phyloP scores from a whole-genome alignment of 2,888 invertebrate genomes.

The Machimus rusticus region DNA sequence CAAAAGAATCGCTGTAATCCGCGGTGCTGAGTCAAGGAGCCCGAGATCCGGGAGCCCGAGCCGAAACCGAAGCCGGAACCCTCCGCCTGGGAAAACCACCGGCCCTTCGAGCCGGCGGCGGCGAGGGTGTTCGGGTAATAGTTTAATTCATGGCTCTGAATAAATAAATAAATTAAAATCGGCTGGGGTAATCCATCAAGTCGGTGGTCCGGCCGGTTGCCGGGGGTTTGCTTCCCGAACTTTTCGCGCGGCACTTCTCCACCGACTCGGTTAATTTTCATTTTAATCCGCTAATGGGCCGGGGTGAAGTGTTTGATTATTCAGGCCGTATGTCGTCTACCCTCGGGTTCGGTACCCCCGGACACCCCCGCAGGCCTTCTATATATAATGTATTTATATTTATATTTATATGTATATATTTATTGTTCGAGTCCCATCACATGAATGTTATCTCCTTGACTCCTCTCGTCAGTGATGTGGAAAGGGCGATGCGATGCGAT shows the following conservation, averaged over 20 bases:
- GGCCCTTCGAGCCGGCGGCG: background rate
- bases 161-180: conserved; percentile 50
- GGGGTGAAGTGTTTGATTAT: conserved; percentile 35
- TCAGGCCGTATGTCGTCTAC: conserved; percentile 33
- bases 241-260: conserved; percentile 22
- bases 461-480: conserved; percentile 7
- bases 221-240: background rate
- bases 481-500: background rate
- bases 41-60: background rate
- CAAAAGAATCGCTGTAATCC: background rate
- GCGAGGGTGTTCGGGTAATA: conserved; percentile 32
- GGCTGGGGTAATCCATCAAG: conserved; percentile 49
- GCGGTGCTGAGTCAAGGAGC: background rate
- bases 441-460: conserved; percentile 36
- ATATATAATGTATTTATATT: background rate
- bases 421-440: background rate
- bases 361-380: background rate
- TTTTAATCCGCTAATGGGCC: conserved; percentile 48
- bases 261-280: conserved; percentile 43
- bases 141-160: conserved; percentile 48
- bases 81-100: background rate
- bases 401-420: background rate
- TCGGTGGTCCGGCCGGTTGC: conserved; percentile 14
- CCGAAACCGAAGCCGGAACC: background rate
- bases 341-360: background rate